phyloP scores from a whole-genome alignment of 2,888 invertebrate species.

The Metacarcinus magister region DNA sequence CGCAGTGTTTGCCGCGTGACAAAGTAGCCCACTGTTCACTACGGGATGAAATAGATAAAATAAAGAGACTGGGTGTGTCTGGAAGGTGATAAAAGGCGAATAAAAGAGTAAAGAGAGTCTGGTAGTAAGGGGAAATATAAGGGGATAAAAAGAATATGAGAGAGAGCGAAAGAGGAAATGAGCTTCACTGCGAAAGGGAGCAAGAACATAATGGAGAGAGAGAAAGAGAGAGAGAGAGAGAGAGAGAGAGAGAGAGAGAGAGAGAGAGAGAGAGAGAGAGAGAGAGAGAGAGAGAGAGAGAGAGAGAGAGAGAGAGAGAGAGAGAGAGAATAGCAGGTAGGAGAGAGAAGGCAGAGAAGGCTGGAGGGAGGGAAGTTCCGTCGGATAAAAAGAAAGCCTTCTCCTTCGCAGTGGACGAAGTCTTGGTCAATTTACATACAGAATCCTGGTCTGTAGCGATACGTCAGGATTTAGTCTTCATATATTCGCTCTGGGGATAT shows the following conservation, averaged over 20 bases:
- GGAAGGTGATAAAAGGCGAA: background rate
- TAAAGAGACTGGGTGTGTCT: background rate
- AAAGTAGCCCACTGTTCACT: background rate
- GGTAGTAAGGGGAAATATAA: background rate
- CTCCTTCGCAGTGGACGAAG: constrained; percentile 65
- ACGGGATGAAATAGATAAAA: background rate
- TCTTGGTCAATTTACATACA: constrained; percentile 72
- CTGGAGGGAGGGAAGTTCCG: background rate
- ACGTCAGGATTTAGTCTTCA: constrained; percentile 72
- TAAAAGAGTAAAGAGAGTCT: constrained; percentile 1
- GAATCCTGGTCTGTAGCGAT: constrained; percentile 67
- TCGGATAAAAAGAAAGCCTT: constrained; percentile 56
- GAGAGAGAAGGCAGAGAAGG: background rate
- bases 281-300: constrained; percentile 26
- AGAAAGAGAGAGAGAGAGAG: background rate
- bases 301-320: constrained; percentile 15
- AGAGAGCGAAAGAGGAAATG: constrained; percentile 8
- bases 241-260: constrained; percentile 19
- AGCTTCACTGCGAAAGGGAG: background rate
- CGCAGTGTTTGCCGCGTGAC: background rate
- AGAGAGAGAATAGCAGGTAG: background rate
- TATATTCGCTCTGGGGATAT: constrained; percentile 69
- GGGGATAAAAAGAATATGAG: constrained; percentile 42
- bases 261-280: constrained; percentile 22
- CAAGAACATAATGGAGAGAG: background rate